Evolutionary conservation across 1,140 invertebrate genomes (phyloP), one percentile per base, ranked within the genome.

Genomic region (Dendroctonus ponderosae): DNA sequence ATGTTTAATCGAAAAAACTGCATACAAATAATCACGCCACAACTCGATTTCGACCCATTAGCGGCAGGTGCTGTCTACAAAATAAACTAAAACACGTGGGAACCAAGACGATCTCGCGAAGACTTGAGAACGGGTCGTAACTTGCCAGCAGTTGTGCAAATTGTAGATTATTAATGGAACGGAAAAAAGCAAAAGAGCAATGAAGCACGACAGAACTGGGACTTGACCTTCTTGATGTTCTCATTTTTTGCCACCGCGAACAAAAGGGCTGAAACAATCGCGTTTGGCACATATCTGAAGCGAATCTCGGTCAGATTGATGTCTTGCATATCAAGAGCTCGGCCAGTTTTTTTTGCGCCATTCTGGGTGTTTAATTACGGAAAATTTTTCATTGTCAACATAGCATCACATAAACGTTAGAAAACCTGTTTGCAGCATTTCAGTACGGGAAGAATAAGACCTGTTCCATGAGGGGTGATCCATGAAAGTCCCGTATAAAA

Each of bases 1-100:
- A 53, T 65, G 51, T 57, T 65, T 65, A 50, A 65, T 65, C 62
- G 53, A 65, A 65, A 65, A 65, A 65, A 65, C 52, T 57, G 62
- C 62, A 65, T 65, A 57, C 62, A 57, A 65, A 65, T 65, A 43
- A 65, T 65, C 62, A 65, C 62, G 62, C 42, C 62, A 65, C 46
- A 57, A 41, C 49, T 57, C 49, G 64, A 66, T 66, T 66, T 66
- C 52, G 42, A 52, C 56, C 64, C 64, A 66, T 66, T 66, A 66
- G 53, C 49, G 58, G 64, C 64, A 66, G 64, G 64, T 66, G 64
- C 42, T 56, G 52, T 57, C 64, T 60, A 15, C 53, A 56, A 66
- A 66, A 66, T 66, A 66, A 66, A 66, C 62, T 38, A 65, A 54
- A 65, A 65, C 64, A 66, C 64, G 64, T 66, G 57, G 64, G 64